Evolutionary conservation across 2,113 vertebrate species (phyloP), one percentile per base, ranked within the genome.

Genomic region (Carlito syrichta): DNA sequence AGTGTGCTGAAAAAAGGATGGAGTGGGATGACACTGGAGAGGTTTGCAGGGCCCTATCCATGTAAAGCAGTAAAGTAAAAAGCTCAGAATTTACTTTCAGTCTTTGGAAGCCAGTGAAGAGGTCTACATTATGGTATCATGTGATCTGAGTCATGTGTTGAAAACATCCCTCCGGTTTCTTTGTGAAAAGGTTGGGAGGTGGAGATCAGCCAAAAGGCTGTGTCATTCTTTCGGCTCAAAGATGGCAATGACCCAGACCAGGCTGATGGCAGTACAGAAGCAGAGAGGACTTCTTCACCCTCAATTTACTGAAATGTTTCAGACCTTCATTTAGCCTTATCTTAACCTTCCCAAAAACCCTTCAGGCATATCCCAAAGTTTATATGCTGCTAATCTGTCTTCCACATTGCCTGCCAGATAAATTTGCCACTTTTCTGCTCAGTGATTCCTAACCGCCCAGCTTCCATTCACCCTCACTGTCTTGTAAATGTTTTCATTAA

Each of bases 391-490:
- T 77, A 12, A 45, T 45, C 11, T 88, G 19, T 45, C 54, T 4
- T 54, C 69, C 38, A 50, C 2, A 56, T 16, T 74, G 50, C n/a
- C 78, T 86, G 17, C 32, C 54, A n/a, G 17, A 6, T 25, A 40
- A 4, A 73, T 4, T 56, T 9, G 6, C 8, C 10, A 43, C 50
- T 66, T 3, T 43, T 60, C 52, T 50, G 7, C 73, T 95, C 73
- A 93, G 56, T 74, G 58, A 54, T 22, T 2, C 30, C 22, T n/a
- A 68, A 4, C 12, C 35, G 10, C 12, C 25, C 3, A 2, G 16
- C 7, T 3, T 1, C 3, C 22, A 8, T 9, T 19, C 25, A 14
- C 35, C 35, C 25, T 4, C 35, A 78, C 0, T 66, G 14, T 60
- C 45, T 45, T 60, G 8, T 8, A 54, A 20, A 86, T 2, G 9